Conservation (phyloP, 2,888 invertebrate genomes). For the Lamellibrachia columna region DNA sequence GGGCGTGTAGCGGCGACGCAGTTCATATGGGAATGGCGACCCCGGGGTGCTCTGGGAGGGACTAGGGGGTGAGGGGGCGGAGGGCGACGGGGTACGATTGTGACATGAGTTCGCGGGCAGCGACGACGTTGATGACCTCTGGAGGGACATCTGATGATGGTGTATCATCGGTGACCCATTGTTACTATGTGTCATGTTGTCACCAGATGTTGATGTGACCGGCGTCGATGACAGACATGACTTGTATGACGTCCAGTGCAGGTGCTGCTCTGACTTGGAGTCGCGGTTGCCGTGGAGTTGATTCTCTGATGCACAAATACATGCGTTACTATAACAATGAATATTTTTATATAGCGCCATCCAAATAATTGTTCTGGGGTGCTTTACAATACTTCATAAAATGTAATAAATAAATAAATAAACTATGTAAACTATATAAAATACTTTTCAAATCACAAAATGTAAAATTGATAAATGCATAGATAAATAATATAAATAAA, state of each 20-base stretch:
- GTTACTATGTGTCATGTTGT: not conserved
- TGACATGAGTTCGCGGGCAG: slow-evolving; percentile 51
- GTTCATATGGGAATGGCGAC: slow-evolving; percentile 49
- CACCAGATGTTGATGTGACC: not conserved
- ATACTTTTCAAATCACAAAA: too few relatives aligned
- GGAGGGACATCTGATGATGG: slow-evolving; percentile 58
- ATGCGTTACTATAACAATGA: not conserved
- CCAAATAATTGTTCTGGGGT: too few relatives aligned
- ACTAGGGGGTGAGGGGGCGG: slow-evolving; percentile 63
- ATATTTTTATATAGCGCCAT: too few relatives aligned
- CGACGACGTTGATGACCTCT: slow-evolving; percentile 57
- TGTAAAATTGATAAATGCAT: too few relatives aligned
- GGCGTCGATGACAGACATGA: slow-evolving; percentile 49
- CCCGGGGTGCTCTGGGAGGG: slow-evolving; percentile 62
- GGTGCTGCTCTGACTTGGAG: slow-evolving; percentile 70
- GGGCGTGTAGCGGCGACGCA: slow-evolving; percentile 62
- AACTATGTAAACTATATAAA: too few relatives aligned
- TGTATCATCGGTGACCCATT: not conserved
- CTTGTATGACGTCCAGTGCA: slow-evolving; percentile 89
- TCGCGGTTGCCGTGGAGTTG: slow-evolving; percentile 72
- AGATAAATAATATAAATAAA: too few relatives aligned
- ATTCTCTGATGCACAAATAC: slow-evolving; percentile 66
- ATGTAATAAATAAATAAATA: too few relatives aligned
- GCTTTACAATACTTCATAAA: too few relatives aligned
- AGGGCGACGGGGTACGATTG: slow-evolving; percentile 53